These are phyloP conservation scores for Polyergus mexicanus DNA, from an alignment of 1,140 invertebrate genomes.

Conservation along the genomic window DNA sequence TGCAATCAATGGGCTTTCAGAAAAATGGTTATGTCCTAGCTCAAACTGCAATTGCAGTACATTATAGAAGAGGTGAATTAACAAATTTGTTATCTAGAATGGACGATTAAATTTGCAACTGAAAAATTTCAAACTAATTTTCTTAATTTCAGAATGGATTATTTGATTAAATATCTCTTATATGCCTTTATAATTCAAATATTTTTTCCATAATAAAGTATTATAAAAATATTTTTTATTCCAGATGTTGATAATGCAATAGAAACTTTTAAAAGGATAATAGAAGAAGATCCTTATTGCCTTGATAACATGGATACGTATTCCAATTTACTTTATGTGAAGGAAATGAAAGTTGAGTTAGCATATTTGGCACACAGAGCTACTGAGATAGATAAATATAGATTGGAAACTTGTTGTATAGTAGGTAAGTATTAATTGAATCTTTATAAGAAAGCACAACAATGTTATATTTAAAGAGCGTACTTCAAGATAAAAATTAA, in stretches of 20 bases:
- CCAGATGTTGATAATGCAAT: conserved; percentile 97
- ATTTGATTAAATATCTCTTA: not conserved
- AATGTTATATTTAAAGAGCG: not conserved
- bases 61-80: conserved; percentile 94
- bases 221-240: conserved; percentile 63
- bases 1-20: conserved; percentile 93
- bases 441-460: not conserved
- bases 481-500: not conserved
- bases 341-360: conserved; percentile 96
- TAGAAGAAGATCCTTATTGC: conserved; percentile 95
- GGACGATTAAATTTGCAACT: not conserved
- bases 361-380: conserved; percentile 97
- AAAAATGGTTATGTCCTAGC: conserved; percentile 96
- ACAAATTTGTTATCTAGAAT: conserved; percentile 48
- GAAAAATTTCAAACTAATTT: conserved; percentile 12
- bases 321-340: conserved; percentile 98
- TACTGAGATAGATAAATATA: conserved; percentile 98
- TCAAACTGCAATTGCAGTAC: conserved; percentile 96
- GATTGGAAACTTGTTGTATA: conserved; percentile 99
- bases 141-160: conserved; percentile 43
- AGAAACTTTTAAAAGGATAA: conserved; percentile 93
- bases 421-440: conserved; percentile 91
- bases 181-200: too few relatives aligned
- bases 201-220: not conserved
- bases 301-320: conserved; percentile 98